Conservation (phyloP, 1,140 invertebrate species). For the Pseudobourletiella spinata region DNA sequence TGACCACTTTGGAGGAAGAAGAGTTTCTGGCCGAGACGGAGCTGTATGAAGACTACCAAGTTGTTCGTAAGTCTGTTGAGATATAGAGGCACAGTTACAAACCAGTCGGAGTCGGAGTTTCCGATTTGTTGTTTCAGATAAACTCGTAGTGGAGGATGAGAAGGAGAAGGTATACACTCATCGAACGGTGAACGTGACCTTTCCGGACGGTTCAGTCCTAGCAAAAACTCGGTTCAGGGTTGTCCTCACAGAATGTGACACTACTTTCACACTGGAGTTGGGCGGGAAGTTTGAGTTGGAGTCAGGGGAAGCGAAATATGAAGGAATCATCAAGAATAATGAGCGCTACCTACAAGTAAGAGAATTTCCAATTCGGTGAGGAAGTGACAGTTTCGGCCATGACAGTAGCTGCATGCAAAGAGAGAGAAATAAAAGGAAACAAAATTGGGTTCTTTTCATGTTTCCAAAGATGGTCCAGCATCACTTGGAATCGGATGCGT, state of each 20-base stretch:
- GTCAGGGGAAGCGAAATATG: neutral
- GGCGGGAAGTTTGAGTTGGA: conserved; percentile 16
- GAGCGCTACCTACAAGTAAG: too few species aligned
- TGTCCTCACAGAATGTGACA: conserved; percentile 13
- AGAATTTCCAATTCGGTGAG: too few species aligned
- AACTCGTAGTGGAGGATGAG: neutral
- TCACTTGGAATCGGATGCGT: conserved; percentile 18
- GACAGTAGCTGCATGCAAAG: too few species aligned
- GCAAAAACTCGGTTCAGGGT: neutral
- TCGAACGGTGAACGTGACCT: neutral
- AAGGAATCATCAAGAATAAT: conserved; percentile 2
- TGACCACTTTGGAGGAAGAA: conserved; percentile 6
- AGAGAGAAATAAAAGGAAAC: too few species aligned
- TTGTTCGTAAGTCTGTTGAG: neutral
- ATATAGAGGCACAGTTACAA: too few species aligned
- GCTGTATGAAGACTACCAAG: neutral
- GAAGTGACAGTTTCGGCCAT: too few species aligned
- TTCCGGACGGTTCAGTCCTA: neutral
- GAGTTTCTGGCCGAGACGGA: neutral
- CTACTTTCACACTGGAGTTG: conserved; percentile 13
- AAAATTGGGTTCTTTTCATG: too few species aligned
- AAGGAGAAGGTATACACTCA: neutral
- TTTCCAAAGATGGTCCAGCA: conserved; percentile 25
- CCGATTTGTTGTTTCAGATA: conserved; percentile 1
- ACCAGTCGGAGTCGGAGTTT: too few species aligned